These are phyloP conservation scores for Drosophila ficusphila DNA, from an alignment of 1,140 invertebrate genomes.

Conservation along the genomic window DNA sequence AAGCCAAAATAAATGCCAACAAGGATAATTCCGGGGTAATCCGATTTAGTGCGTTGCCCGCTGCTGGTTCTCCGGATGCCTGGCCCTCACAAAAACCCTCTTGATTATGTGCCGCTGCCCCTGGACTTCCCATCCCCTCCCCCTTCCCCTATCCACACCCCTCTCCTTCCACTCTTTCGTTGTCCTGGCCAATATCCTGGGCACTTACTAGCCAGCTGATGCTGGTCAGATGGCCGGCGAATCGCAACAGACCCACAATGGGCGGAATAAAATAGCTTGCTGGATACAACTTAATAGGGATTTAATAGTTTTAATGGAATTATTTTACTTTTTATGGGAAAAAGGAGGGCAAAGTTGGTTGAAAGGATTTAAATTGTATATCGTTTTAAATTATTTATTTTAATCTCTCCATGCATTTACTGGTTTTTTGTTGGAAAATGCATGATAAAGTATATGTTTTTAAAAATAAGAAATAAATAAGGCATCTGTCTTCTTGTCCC, in stretches of 20 bases:
- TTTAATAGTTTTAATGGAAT: neutral
- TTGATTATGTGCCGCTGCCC: conserved; percentile 42
- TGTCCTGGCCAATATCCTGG: conserved; percentile 41
- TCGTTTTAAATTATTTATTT: too few relatives aligned
- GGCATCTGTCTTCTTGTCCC: neutral
- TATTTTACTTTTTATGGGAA: neutral
- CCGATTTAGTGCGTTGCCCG: conserved; percentile 70
- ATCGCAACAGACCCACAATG: conserved; percentile 34
- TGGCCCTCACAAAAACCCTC: conserved; percentile 9
- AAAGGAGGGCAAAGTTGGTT: neutral
- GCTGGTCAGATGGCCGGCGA: conserved; percentile 26
- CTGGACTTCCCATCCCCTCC: too few relatives aligned
- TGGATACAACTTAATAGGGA: neutral
- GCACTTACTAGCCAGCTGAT: conserved; percentile 58
- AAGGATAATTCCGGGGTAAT: conserved; percentile 78
- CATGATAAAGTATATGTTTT: too few relatives aligned
- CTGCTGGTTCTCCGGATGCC: conserved; percentile 20
- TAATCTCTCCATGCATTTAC: too few relatives aligned
- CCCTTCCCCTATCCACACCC: neutral
- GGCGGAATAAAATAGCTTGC: neutral
- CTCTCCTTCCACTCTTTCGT: conserved; percentile 1
- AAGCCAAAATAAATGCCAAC: conserved; percentile 77
- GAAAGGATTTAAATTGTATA: too few relatives aligned
- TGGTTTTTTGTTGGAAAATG: too few relatives aligned
- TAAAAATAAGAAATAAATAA: too few relatives aligned